Evolutionary conservation across 2,888 invertebrate species (phyloP).

Genomic region (Phyllotreta striolata): DNA sequence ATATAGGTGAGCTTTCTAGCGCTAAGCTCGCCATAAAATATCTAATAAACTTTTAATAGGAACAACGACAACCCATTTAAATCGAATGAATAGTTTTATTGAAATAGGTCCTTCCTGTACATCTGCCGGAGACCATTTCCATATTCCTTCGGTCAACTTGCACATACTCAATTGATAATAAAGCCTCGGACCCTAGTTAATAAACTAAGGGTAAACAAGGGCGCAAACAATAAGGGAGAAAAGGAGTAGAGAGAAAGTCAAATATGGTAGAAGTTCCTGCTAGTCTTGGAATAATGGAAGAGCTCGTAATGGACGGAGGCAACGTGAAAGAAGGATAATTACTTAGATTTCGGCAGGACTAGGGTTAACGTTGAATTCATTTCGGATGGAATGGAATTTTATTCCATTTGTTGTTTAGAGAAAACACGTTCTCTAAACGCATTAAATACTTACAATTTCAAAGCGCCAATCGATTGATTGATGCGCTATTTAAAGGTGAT

Average conservation of each 20-base stretch:
- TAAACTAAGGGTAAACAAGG: conserved; percentile 27
- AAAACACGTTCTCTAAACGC: no score
- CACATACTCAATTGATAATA: conserved; percentile 26
- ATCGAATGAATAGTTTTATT: no score
- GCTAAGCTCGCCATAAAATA: no score
- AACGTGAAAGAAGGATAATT: conserved; percentile 7
- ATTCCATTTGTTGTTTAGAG: no score
- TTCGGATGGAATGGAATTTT: no score
- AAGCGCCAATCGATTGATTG: no score
- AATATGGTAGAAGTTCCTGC: conserved; percentile 17
- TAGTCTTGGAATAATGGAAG: conserved; percentile 13
- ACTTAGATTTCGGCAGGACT: background rate
- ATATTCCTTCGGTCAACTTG: conserved; percentile 17
- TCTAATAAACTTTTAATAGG: no score
- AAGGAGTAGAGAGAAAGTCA: conserved; percentile 5
- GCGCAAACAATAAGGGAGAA: conserved; percentile 12
- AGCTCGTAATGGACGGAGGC: conserved; percentile 11
- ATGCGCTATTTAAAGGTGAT: no score
- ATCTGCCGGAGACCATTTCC: conserved; percentile 5
- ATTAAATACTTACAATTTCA: no score
- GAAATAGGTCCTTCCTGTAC: background rate
- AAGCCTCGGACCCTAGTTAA: conserved; percentile 25
- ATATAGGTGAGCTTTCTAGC: no score
- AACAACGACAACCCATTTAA: no score
- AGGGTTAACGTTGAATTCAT: no score